phyloP scores from a whole-genome alignment of 2,888 invertebrate genomes.

The Gerris lacustris region DNA sequence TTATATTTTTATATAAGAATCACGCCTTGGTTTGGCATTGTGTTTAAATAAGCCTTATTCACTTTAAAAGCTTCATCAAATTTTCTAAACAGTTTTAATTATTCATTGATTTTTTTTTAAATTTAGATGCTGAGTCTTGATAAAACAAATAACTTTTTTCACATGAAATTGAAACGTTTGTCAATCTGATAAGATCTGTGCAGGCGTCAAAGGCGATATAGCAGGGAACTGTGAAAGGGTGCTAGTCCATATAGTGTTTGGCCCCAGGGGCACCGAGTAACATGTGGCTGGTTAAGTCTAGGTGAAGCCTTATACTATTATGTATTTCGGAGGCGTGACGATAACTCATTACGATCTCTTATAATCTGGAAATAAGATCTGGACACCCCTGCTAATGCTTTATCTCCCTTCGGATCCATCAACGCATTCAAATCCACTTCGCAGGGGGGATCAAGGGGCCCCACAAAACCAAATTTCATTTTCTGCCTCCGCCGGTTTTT shows the following conservation, averaged over 20 bases:
- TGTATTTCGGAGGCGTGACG: neutral
- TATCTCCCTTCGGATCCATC: neutral
- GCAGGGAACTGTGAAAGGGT: neutral
- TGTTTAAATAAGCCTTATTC: too few relatives aligned
- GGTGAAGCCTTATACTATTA: neutral
- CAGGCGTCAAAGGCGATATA: slow-evolving; percentile 3
- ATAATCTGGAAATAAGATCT: slow-evolving; percentile 1
- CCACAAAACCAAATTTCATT: slow-evolving; percentile 25
- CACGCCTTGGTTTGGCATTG: too few relatives aligned
- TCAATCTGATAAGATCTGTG: neutral
- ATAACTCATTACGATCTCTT: neutral
- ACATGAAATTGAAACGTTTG: neutral
- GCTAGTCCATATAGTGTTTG: neutral
- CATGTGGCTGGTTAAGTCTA: neutral
- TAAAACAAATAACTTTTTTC: neutral
- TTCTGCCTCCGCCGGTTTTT: slow-evolving; percentile 22
- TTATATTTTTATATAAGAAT: too few relatives aligned
- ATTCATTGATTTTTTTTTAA: too few relatives aligned
- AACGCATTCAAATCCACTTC: neutral
- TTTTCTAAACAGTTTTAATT: too few relatives aligned
- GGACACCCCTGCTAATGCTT: neutral
- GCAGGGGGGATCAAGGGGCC: neutral
- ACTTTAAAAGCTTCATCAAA: too few relatives aligned
- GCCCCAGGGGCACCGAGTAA: neutral
- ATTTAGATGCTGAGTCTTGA: neutral